Percentiles rank a stretch among this genome's conserved stretches.
Evolutionary conservation across 2,797 vertebrate species (phyloP).

Genomic region (Onychomys arenicola): DNA sequence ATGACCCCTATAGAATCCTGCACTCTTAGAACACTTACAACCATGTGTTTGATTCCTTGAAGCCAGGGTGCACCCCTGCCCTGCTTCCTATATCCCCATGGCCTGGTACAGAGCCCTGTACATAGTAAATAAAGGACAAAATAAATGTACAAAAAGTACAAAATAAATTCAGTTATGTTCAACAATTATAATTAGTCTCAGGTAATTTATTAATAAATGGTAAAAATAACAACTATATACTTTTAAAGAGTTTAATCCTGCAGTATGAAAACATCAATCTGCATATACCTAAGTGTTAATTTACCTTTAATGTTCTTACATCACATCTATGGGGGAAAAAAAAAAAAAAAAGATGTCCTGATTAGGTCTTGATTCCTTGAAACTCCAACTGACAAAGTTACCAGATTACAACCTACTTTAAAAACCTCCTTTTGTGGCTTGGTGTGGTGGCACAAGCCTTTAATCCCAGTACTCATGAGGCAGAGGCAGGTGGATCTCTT

Average conservation of each 20-base stretch:
- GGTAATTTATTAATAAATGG: conserved; percentile 1
- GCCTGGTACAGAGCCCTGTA: not conserved
- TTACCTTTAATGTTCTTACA: conserved; percentile 21
- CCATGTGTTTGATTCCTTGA: not conserved
- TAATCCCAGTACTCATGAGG: not conserved
- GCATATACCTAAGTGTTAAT: not conserved
- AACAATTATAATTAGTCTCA: conserved; percentile 48
- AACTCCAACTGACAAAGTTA: not conserved
- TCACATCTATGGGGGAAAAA: not conserved
- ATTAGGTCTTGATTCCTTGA: not conserved
- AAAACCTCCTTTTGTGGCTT: not conserved
- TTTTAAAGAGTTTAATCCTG: conserved; percentile 1
- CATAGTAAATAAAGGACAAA: not conserved
- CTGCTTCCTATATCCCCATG: not conserved
- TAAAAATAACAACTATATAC: not conserved
- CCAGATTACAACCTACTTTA: not conserved
- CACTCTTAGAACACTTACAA: not conserved
- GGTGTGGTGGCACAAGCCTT: not conserved
- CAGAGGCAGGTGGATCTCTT: not conserved
- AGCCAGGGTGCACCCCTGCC: not conserved
- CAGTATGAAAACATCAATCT: not conserved
- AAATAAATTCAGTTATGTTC: not conserved
- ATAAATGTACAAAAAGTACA: not conserved
- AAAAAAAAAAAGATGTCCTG: conserved; percentile 17
- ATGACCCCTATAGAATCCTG: not conserved